Evolutionary conservation across 2,797 vertebrate genomes (phyloP).

Genomic region (Petrocephalus sullivani): DNA sequence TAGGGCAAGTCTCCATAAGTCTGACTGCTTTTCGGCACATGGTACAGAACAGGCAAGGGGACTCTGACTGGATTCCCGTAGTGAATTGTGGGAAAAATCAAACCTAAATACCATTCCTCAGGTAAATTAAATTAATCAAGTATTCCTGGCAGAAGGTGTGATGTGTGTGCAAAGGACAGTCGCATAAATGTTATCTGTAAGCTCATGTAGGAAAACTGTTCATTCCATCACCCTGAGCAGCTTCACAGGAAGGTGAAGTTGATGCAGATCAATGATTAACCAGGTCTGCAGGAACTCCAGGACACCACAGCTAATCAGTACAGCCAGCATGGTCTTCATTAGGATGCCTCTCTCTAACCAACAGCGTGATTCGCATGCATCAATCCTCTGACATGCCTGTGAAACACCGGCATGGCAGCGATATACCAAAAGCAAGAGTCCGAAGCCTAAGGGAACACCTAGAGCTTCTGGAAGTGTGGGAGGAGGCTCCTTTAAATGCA

Average conservation of each 20-base stretch:
- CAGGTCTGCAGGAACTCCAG: background rate
- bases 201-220: background rate
- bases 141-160: background rate
- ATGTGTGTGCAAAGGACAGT: background rate
- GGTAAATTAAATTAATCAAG: background rate
- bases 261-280: background rate
- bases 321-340: conserved; percentile 20
- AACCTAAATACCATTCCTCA: background rate
- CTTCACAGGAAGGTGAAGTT: background rate
- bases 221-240: background rate
- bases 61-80: background rate
- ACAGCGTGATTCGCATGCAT: background rate
- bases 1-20: background rate
- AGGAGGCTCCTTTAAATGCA: too few species aligned
- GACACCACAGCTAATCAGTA: conserved; percentile 23
- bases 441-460: too few species aligned
- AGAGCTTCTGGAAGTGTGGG: too few species aligned
- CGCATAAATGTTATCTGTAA: background rate
- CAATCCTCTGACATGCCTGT: background rate
- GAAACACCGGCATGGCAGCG: background rate
- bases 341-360: background rate
- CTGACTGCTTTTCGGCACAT: background rate
- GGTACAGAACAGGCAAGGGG: background rate
- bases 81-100: background rate
- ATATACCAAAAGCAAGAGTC: background rate